phyloP scores from a whole-genome alignment of 2,888 invertebrate genomes.

The Folsomia manolachei region DNA sequence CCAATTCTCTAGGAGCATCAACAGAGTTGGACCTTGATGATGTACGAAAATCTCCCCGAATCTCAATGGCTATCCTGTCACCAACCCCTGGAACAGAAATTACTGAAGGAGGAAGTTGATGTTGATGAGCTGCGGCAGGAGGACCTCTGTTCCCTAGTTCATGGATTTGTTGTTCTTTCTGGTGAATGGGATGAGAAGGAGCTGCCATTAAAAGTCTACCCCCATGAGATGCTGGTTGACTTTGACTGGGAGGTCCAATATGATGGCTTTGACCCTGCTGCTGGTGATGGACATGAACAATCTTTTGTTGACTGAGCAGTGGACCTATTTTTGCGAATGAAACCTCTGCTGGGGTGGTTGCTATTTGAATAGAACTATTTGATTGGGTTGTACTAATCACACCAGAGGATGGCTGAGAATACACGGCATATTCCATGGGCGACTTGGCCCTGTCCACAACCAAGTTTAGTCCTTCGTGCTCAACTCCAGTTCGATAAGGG shows the following conservation, averaged over 20 bases:
- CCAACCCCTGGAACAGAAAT: slow-evolving; percentile 1
- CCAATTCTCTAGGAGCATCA: slow-evolving; percentile 37
- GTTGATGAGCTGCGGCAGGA: slow-evolving; percentile 30
- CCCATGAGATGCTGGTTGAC: background rate
- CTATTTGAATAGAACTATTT: slow-evolving; percentile 24
- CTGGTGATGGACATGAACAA: slow-evolving; percentile 35
- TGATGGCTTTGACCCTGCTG: slow-evolving; percentile 10
- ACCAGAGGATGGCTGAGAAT: slow-evolving; percentile 20
- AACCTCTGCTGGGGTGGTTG: slow-evolving; percentile 45
- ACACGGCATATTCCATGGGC: slow-evolving; percentile 37
- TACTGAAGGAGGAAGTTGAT: background rate
- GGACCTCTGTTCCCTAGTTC: slow-evolving; percentile 5
- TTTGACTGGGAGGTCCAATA: background rate
- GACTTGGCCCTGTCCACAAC: slow-evolving; percentile 48
- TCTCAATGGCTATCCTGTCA: slow-evolving; percentile 15
- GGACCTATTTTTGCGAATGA: slow-evolving; percentile 50
- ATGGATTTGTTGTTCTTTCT: slow-evolving; percentile 4
- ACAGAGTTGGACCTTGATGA: slow-evolving; percentile 24
- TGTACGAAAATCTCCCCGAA: slow-evolving; percentile 13
- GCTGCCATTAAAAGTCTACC: slow-evolving; percentile 27
- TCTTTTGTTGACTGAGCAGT: slow-evolving; percentile 41
- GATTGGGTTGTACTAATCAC: slow-evolving; percentile 12
- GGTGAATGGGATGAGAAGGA: background rate
- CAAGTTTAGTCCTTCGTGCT: slow-evolving; percentile 48
- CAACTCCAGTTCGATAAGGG: slow-evolving; percentile 33